Conservation (phyloP, 2,113 vertebrate genomes). For the Tyrannus savana region DNA sequence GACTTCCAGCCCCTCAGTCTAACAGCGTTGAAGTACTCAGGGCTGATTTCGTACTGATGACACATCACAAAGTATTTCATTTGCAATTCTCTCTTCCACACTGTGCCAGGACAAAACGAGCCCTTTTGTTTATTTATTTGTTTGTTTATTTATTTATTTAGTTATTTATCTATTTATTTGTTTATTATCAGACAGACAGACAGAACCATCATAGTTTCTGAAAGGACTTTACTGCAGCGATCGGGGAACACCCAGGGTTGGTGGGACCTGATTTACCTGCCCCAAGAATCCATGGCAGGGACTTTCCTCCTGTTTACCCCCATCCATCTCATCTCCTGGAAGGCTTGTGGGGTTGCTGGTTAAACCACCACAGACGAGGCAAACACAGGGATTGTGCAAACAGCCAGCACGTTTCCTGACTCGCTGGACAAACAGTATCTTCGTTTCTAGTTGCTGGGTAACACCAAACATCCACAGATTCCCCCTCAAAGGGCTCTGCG, state of each 20-base stretch:
- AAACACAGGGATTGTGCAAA: conserved; percentile 30
- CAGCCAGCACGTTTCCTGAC: not conserved
- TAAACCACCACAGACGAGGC: not conserved
- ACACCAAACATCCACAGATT: not conserved
- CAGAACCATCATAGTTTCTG: not conserved
- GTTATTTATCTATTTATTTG: too few relatives aligned
- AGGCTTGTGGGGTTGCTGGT: not conserved
- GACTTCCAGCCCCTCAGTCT: not conserved
- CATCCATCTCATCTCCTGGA: not conserved
- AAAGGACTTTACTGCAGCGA: not conserved
- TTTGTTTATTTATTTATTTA: not conserved
- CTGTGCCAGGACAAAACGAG: not conserved
- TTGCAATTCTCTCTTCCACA: not conserved
- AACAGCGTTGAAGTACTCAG: not conserved
- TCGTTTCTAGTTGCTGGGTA: conserved; percentile 29
- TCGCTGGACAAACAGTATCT: not conserved
- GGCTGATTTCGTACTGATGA: not conserved
- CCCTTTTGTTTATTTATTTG: not conserved
- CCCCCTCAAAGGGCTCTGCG: not conserved
- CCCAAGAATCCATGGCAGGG: not conserved
- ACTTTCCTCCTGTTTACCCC: not conserved
- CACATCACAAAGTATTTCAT: not conserved
- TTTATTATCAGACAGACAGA: too few relatives aligned
- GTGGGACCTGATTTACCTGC: not conserved
- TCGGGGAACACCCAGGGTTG: not conserved